A percentile compares a stretch with the other conserved stretches of the same genome.
Conservation (phyloP, 2,888 invertebrate genomes). For the Rhingia campestris region DNA sequence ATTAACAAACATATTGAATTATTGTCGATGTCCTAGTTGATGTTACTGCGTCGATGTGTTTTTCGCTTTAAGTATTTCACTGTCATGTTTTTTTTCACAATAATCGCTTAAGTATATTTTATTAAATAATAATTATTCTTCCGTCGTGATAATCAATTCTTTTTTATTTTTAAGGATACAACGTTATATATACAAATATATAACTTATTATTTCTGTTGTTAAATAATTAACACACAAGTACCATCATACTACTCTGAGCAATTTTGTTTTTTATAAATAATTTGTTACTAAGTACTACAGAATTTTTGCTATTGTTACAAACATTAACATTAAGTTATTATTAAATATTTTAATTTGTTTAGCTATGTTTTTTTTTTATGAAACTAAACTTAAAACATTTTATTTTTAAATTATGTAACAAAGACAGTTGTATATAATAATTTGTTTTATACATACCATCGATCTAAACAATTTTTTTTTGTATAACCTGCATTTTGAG, state of each 20-base stretch:
- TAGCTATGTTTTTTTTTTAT: constrained; percentile 11
- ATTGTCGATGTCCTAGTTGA: too few relatives aligned
- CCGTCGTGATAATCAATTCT: not conserved
- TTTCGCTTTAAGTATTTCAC: constrained; percentile 56
- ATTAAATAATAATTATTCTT: not conserved
- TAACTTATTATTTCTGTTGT: constrained; percentile 1
- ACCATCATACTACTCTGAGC: not conserved
- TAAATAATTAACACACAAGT: constrained; percentile 1
- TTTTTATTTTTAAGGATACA: constrained; percentile 20
- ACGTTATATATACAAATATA: not conserved
- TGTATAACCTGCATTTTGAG: constrained; percentile 53
- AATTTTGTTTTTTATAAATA: not conserved
- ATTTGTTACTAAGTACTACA: too few relatives aligned
- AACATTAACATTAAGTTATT: constrained; percentile 31
- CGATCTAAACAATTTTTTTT: constrained; percentile 1
- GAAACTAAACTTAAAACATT: constrained; percentile 10
- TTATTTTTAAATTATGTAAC: constrained; percentile 45
- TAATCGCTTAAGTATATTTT: constrained; percentile 50
- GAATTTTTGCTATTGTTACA: constrained; percentile 7
- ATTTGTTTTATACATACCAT: constrained; percentile 2
- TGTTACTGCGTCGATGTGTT: too few relatives aligned
- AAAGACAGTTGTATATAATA: constrained; percentile 52
- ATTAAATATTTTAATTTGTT: constrained; percentile 12
- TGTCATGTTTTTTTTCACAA: constrained; percentile 56
- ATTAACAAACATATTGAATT: too few relatives aligned